Evolutionary conservation across 2,797 vertebrate species (phyloP).

Genomic region (Brachymystax lenok): DNA sequence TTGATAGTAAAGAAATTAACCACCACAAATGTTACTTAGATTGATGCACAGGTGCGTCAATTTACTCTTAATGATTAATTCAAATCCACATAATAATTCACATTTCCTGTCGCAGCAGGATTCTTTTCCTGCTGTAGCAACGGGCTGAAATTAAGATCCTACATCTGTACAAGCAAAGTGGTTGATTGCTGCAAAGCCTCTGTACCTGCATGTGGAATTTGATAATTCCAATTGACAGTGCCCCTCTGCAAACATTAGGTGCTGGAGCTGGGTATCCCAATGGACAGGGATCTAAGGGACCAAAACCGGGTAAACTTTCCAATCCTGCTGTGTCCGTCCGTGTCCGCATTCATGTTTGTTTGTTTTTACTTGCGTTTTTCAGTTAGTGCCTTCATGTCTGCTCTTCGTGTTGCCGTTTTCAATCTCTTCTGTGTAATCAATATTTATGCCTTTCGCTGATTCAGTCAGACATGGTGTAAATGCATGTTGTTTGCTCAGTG

Average conservation of each 20-base stretch:
- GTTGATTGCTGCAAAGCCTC: not conserved
- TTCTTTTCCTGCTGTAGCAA: too few relatives aligned
- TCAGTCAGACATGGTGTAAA: not conserved
- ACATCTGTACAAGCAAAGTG: too few relatives aligned
- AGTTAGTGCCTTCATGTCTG: slow-evolving; percentile 11
- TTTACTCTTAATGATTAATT: too few relatives aligned
- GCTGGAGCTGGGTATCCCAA: slow-evolving; percentile 22
- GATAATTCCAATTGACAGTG: slow-evolving; percentile 14
- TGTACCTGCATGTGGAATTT: not conserved
- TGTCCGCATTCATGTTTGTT: not conserved
- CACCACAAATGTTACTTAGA: too few relatives aligned
- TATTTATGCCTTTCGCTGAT: slow-evolving; percentile 11
- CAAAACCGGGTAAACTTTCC: slow-evolving; percentile 49
- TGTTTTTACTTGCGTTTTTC: slow-evolving; percentile 16
- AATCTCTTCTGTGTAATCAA: slow-evolving; percentile 12
- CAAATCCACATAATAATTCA: too few relatives aligned
- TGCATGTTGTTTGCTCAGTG: slow-evolving; percentile 18
- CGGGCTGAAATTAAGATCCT: too few relatives aligned
- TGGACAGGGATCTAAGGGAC: slow-evolving; percentile 36
- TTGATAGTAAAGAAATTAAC: too few relatives aligned
- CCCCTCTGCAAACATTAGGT: slow-evolving; percentile 25
- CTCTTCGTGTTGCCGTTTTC: slow-evolving; percentile 8
- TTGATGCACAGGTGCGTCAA: too few relatives aligned
- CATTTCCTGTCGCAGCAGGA: too few relatives aligned
- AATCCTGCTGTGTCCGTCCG: not conserved